Conservation (phyloP, 1,140 invertebrate species). For the Dufourea novaeangliae region DNA sequence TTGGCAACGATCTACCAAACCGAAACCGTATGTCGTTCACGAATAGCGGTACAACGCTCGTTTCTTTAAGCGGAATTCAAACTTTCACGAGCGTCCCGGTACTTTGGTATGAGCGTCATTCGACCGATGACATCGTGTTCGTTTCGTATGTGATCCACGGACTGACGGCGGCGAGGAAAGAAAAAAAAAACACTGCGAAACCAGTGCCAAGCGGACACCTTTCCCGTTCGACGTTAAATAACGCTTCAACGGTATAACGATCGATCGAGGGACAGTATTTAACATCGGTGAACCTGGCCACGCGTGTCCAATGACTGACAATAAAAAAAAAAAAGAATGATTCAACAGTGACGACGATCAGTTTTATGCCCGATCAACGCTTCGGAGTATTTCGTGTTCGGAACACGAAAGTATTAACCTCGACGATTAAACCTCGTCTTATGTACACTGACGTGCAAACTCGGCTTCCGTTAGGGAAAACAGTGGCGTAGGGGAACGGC, state of each 20-base stretch:
- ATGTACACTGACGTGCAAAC: no score
- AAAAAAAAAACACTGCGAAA: neutral
- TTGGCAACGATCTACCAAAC: constrained; percentile 67
- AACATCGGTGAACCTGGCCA: neutral
- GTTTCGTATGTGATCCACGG: constrained; percentile 33
- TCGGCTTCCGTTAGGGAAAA: no score
- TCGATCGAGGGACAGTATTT: neutral
- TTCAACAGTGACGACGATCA: neutral
- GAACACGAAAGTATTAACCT: neutral
- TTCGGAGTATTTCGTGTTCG: neutral
- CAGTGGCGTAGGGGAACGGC: no score
- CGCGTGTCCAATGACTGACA: no score
- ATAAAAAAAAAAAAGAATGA: no score
- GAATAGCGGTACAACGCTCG: constrained; percentile 76
- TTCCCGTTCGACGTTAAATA: neutral
- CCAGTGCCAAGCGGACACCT: neutral
- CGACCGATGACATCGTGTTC: constrained; percentile 20
- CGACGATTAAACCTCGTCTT: neutral
- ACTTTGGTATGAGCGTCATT: constrained; percentile 34
- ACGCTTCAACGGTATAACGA: neutral
- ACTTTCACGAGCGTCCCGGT: constrained; percentile 68
- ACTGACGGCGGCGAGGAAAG: neutral
- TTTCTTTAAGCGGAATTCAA: constrained; percentile 68
- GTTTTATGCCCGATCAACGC: neutral
- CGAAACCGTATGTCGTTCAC: constrained; percentile 76